Percentiles rank a stretch among this genome's conserved stretches.
These are phyloP conservation scores for Gymnarchus niloticus DNA, from an alignment of 2,113 vertebrate species.

Conservation along the genomic window DNA sequence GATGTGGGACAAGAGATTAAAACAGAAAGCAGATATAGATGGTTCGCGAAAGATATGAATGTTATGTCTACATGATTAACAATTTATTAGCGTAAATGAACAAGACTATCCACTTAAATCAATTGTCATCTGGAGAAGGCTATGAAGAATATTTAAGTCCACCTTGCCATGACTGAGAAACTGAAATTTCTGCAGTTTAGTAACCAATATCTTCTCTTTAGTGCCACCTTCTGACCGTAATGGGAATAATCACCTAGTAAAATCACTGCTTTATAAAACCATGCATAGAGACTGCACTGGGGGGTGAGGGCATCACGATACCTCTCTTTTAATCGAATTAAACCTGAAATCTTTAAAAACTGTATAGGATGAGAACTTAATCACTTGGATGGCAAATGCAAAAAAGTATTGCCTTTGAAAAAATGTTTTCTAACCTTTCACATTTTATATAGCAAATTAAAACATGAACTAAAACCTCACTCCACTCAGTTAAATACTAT, in stretches of 20 bases:
- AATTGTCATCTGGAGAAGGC: conserved; percentile 15
- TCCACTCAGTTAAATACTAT: conserved; percentile 11
- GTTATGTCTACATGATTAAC: not conserved
- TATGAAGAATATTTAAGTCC: not conserved
- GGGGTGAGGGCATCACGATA: not conserved
- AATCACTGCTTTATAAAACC: conserved; percentile 17
- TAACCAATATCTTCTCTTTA: conserved; percentile 21
- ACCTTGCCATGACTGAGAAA: not conserved
- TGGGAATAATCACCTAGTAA: conserved; percentile 31
- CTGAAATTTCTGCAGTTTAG: not conserved
- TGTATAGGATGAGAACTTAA: not conserved
- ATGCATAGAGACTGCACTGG: not conserved
- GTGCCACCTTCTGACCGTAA: conserved; percentile 40
- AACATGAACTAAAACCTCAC: conserved; percentile 20
- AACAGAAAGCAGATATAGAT: not conserved
- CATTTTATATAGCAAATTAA: conserved; percentile 14
- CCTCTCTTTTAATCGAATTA: not conserved
- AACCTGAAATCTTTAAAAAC: conserved; percentile 11
- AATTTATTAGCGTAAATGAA: not conserved
- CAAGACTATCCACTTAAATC: not conserved
- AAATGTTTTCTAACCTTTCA: not conserved
- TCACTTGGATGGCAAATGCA: conserved; percentile 18
- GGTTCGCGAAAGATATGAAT: not conserved
- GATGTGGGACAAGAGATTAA: not conserved
- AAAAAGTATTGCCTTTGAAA: not conserved